These are phyloP conservation scores for Falco naumanni DNA, from an alignment of 2,797 vertebrate species.

Conservation along the genomic window DNA sequence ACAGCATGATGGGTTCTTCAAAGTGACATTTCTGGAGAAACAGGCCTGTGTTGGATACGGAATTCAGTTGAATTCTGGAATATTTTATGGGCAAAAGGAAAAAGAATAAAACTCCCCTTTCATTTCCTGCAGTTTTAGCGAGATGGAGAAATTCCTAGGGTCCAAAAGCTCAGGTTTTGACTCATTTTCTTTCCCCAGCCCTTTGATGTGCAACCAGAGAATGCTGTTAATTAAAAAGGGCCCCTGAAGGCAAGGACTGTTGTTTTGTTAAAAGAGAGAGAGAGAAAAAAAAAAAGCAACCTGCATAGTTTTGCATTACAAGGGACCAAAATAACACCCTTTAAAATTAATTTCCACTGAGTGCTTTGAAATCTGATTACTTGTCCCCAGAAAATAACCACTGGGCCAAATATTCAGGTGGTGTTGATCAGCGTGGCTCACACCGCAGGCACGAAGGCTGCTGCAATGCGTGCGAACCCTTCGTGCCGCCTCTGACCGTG, in stretches of 20 bases:
- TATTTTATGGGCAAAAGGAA: not conserved
- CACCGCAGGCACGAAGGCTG: not conserved
- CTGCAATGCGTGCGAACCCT: not conserved
- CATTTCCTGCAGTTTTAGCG: not conserved
- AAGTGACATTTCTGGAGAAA: not conserved
- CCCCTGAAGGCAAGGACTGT: not conserved
- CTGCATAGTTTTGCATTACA: not conserved
- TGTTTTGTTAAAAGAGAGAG: not conserved
- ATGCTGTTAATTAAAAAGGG: constrained; percentile 26
- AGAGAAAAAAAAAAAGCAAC: not conserved
- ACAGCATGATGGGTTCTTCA: not conserved
- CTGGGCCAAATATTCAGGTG: not conserved
- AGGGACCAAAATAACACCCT: not conserved
- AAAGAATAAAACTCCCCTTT: not conserved
- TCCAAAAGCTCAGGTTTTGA: constrained; percentile 5
- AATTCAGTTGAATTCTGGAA: not conserved
- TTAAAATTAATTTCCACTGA: not conserved
- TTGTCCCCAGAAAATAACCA: not conserved
- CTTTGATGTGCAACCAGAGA: constrained; percentile 33
- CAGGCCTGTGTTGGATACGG: not conserved
- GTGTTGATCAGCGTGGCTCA: not conserved
- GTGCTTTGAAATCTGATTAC: not conserved
- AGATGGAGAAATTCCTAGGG: not conserved
- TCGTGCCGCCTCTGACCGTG: fast-evolving
- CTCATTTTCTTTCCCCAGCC: not conserved